A percentile compares a stretch with the other conserved stretches of the same genome.
Conservation (phyloP, 2,113 vertebrate species). For the Archilochus colubris region DNA sequence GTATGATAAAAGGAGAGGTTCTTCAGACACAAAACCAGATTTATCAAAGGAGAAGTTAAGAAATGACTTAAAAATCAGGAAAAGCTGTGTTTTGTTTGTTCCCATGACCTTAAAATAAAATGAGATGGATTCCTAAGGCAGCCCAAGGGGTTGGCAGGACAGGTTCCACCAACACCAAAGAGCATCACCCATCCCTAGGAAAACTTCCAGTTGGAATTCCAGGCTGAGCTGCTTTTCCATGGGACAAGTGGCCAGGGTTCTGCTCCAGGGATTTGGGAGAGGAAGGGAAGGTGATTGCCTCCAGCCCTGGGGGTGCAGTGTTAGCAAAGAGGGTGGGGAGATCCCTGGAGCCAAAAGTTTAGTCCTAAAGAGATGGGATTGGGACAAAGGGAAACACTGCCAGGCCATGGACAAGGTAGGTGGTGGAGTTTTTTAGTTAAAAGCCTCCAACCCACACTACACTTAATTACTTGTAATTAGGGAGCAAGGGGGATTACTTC, state of each 20-base stretch:
- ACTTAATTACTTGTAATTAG: not conserved
- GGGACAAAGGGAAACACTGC: not conserved
- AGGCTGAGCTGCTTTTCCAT: not conserved
- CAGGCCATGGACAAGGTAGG: fast-evolving
- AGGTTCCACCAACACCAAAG: not conserved
- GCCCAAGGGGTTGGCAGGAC: not conserved
- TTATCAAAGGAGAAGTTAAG: not conserved
- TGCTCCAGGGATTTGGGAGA: fast-evolving
- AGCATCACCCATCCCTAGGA: not conserved
- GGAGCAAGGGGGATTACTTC: not conserved
- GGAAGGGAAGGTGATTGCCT: not conserved
- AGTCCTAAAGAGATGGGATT: not conserved
- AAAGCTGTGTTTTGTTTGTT: not conserved
- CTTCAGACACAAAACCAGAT: not conserved
- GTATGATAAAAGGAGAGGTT: not conserved
- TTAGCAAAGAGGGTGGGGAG: not conserved
- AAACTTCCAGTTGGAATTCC: not conserved
- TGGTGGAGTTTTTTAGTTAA: too few relatives aligned
- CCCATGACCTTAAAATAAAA: not conserved
- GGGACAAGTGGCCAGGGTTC: not conserved
- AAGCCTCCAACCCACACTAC: too few relatives aligned
- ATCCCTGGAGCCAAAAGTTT: not conserved
- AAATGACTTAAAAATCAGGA: not conserved
- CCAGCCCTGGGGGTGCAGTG: too few relatives aligned
- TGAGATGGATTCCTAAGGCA: not conserved